These are phyloP conservation scores for Apostichopus japonicus DNA, from an alignment of 35 echinoderm and acorn worm genomes.

Conservation along the genomic window DNA sequence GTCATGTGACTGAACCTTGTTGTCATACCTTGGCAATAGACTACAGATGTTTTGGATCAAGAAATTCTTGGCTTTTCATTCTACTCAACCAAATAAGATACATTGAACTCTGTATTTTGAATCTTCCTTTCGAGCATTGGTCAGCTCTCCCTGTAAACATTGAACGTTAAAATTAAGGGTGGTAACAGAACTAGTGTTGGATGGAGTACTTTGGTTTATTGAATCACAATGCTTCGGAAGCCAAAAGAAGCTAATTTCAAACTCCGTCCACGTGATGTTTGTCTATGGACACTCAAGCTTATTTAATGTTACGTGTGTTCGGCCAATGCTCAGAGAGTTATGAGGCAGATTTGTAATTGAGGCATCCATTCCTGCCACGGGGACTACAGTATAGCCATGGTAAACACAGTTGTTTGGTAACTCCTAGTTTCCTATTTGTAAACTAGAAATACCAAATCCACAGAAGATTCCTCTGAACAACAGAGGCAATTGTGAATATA, in stretches of 20 bases:
- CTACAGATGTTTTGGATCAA: too few relatives aligned
- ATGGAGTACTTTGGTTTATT: not conserved
- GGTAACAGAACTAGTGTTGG: not conserved
- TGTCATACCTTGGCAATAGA: too few relatives aligned
- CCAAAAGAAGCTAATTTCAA: not conserved
- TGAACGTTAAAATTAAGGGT: not conserved
- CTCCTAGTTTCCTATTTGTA: too few relatives aligned
- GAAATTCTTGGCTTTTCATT: too few relatives aligned
- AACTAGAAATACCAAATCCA: too few relatives aligned
- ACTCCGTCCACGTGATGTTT: not conserved
- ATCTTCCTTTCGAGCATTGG: conserved; percentile 79
- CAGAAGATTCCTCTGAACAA: too few relatives aligned
- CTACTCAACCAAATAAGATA: too few relatives aligned
- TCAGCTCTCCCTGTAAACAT: conserved; percentile 63
- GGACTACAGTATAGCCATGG: too few relatives aligned
- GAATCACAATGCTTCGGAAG: not conserved
- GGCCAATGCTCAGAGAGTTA: not conserved
- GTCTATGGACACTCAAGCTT: not conserved
- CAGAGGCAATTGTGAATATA: too few relatives aligned
- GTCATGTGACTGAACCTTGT: too few relatives aligned
- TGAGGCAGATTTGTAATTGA: not conserved
- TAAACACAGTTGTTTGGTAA: too few relatives aligned
- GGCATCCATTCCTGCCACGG: too few relatives aligned
- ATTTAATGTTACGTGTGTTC: not conserved
- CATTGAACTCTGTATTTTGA: conserved; percentile 55